Conservation (phyloP, 1,140 invertebrate species). For the Xylocopa sonorina region DNA sequence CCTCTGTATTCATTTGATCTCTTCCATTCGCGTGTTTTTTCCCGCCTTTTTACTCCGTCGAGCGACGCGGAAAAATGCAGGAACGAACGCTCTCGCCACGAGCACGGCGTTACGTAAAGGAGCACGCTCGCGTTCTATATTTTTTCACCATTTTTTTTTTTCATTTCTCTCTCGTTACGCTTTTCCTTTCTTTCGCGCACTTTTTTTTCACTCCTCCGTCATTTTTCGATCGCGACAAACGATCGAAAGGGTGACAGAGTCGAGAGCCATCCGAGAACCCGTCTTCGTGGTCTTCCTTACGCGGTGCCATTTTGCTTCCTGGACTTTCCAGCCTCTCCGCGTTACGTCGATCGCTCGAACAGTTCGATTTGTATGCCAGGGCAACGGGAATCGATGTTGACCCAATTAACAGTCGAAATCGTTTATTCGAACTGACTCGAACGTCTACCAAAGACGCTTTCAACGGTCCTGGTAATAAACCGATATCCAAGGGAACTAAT, state of each 20-base stretch:
- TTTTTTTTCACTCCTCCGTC: neutral
- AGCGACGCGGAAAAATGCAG: slow-evolving; percentile 31
- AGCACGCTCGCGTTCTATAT: neutral
- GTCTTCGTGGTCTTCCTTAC: neutral
- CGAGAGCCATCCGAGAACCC: neutral
- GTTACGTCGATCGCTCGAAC: neutral
- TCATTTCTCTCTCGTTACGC: neutral
- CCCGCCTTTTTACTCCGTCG: neutral
- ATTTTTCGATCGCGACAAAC: too few species aligned
- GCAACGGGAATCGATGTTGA: neutral
- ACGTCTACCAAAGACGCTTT: neutral
- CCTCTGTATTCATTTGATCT: slow-evolving; percentile 19
- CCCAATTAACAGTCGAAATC: neutral
- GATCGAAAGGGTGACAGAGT: neutral
- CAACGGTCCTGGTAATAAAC: too few species aligned
- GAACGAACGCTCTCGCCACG: neutral
- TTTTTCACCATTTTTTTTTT: neutral
- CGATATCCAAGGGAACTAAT: neutral
- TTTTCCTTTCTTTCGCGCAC: neutral
- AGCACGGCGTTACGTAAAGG: slow-evolving; percentile 31
- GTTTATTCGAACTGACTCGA: neutral
- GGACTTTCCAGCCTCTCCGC: too few species aligned
- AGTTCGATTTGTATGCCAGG: too few species aligned
- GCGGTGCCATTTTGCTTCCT: neutral
- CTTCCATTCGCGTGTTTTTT: slow-evolving; percentile 1